Evolutionary conservation across 1,140 invertebrate genomes (phyloP).

Genomic region (Pomacea maculata): DNA sequence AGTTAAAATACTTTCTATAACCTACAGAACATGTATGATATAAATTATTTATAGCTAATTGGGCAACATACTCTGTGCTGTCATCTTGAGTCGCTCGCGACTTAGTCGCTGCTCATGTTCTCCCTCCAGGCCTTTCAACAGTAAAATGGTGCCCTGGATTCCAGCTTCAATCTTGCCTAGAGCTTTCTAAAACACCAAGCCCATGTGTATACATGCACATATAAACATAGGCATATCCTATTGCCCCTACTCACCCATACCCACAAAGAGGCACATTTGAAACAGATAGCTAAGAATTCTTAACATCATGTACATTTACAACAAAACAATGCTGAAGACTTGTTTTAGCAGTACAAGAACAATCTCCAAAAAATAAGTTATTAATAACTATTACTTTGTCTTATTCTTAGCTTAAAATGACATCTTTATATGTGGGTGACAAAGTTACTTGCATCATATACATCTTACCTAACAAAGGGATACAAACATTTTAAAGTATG

Average conservation of each 20-base stretch:
- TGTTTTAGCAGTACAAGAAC: too few species aligned
- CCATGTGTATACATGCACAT: background rate
- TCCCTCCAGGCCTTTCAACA: constrained; percentile 57
- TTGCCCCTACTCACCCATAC: background rate
- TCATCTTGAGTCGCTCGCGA: constrained; percentile 31
- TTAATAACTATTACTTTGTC: too few species aligned
- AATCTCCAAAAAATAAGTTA: too few species aligned
- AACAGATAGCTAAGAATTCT: too few species aligned
- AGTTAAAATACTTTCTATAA: too few species aligned
- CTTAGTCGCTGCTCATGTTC: constrained; percentile 47
- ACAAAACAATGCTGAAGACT: too few species aligned
- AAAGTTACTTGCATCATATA: too few species aligned
- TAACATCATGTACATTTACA: too few species aligned
- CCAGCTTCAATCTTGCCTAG: constrained; percentile 51
- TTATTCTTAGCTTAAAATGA: too few species aligned
- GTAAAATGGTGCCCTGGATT: constrained; percentile 47
- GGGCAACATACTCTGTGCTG: constrained; percentile 20
- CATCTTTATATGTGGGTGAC: too few species aligned
- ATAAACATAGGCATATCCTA: background rate
- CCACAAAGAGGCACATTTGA: background rate
- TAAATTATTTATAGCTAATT: too few species aligned
- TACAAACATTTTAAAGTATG: background rate
- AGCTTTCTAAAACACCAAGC: constrained; percentile 35
- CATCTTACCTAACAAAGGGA: background rate
- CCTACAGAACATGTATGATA: too few species aligned